Evolutionary conservation across 2,797 vertebrate genomes (phyloP).

Genomic region (Sebastes iracundus): DNA sequence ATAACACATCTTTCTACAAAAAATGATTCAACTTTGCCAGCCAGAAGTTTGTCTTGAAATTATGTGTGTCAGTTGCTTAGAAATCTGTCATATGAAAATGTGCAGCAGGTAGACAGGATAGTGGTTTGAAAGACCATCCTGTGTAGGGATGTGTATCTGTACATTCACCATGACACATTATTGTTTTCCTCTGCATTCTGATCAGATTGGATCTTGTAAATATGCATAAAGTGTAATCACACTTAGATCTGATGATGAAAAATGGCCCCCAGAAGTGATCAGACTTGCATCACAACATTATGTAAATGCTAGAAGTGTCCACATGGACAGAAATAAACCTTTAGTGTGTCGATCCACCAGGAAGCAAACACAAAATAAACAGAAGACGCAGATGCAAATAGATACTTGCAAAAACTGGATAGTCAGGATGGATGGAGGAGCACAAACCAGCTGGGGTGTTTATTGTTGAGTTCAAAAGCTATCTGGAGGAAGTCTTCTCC

Average conservation of each 20-base stretch:
- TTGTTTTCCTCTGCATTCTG: neutral
- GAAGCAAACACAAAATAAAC: constrained; percentile 20
- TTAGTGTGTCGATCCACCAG: neutral
- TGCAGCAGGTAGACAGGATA: neutral
- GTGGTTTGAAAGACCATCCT: neutral
- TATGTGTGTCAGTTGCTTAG: neutral
- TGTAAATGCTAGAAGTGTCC: neutral
- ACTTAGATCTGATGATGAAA: neutral
- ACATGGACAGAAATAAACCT: neutral
- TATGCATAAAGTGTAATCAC: neutral
- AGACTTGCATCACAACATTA: neutral
- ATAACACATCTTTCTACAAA: constrained; percentile 1
- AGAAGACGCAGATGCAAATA: neutral
- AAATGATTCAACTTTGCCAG: neutral
- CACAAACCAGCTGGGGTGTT: neutral
- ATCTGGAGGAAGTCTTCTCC: neutral
- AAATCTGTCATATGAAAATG: neutral
- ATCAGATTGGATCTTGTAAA: neutral
- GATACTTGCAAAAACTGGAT: constrained; percentile 7
- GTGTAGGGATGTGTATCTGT: neutral
- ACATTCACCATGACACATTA: neutral
- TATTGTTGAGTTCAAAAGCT: neutral
- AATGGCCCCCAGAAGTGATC: neutral
- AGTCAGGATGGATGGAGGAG: neutral
- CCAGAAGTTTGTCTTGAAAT: neutral